Evolutionary conservation across 1,140 invertebrate genomes (phyloP), one percentile per base, ranked within the genome.

Genomic region (Apis dorsata): DNA sequence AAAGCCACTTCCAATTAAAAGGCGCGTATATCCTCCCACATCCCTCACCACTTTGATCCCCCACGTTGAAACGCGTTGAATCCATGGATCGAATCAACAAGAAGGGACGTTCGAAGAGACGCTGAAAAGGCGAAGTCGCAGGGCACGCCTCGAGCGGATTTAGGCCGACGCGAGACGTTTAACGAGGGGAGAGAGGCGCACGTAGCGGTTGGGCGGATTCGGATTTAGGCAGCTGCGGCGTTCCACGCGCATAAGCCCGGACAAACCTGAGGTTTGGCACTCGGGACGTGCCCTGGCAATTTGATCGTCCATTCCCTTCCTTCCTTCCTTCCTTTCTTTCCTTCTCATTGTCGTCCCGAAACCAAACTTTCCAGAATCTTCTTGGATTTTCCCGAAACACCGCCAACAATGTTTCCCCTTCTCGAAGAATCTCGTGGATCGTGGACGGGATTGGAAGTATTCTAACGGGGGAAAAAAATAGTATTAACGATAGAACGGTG

Each of bases 211-310:
- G 53, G 63, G 80, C 34, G 62, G 73, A 82, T 77, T 82, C 73
- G 44, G 53, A 49, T 77, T 77, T 82, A 77, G 80, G 55, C 80
- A 82, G 80, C 80, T 82, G 80, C 49, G 80, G 53, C 65, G 63
- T 77, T 82, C 65, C 80, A 76, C 80, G 80, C 65, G 80, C 49
- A 82, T 82, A 82, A 81, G 71, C 73, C 73, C 73, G 73, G 59
- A 44, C 73, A 49, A 62, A 62, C 80, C 80, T 82, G 80, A 82
- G 80, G 80, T 82, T 82, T 82, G 80, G 73, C 80, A 82, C 73
- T 69, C 65, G 80, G 77, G 60, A 55, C 51, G 44, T 44, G 63
- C 71, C 53, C 34, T 60, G 65, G 65, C 73, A 77, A 75, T 82
- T 44, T 34, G 65, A 44, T 49, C 72, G 53, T 5, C 62, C 79